phyloP scores from a whole-genome alignment of 1,140 invertebrate genomes.

The Drosophila bifasciata region DNA sequence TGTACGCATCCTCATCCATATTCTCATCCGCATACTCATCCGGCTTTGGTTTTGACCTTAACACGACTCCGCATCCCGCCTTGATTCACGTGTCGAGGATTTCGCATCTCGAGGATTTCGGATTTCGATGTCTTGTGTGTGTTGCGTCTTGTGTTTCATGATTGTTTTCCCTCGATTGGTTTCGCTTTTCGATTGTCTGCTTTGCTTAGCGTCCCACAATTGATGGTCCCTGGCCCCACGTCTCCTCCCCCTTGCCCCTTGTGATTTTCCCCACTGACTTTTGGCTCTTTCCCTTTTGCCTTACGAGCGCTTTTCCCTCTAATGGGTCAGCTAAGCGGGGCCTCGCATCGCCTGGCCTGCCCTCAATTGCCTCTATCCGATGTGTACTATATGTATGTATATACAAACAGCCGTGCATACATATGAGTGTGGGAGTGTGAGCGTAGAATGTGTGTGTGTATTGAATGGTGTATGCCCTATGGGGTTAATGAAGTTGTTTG shows the following conservation, averaged over 20 bases:
- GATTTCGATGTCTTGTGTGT: conserved; percentile 20
- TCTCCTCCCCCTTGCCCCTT: too few species aligned
- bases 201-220: conserved; percentile 73
- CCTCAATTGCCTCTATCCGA: conserved; percentile 46
- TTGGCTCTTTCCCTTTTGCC: conserved; percentile 59
- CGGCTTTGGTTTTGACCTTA: conserved; percentile 47
- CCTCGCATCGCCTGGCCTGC: too few species aligned
- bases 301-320: conserved; percentile 63
- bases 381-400: too few species aligned
- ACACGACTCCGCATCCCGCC: conserved; percentile 4
- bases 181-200: conserved; percentile 72
- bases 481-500: conserved; percentile 80
- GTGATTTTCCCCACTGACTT: conserved; percentile 65
- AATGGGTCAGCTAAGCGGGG: conserved; percentile 73
- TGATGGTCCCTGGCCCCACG: conserved; percentile 31
- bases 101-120: conserved; percentile 11
- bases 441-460: conserved; percentile 41
- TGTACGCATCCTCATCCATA: too few species aligned
- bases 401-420: conserved; percentile 15
- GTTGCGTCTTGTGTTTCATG: conserved; percentile 60
- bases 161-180: conserved; percentile 73
- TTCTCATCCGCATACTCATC: background rate
- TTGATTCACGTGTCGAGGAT: conserved; percentile 52
- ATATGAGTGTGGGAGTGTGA: conserved; percentile 14
- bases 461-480: conserved; percentile 59